These are phyloP conservation scores for Lottia scabra DNA, from an alignment of 2,888 invertebrate species.

Conservation along the genomic window DNA sequence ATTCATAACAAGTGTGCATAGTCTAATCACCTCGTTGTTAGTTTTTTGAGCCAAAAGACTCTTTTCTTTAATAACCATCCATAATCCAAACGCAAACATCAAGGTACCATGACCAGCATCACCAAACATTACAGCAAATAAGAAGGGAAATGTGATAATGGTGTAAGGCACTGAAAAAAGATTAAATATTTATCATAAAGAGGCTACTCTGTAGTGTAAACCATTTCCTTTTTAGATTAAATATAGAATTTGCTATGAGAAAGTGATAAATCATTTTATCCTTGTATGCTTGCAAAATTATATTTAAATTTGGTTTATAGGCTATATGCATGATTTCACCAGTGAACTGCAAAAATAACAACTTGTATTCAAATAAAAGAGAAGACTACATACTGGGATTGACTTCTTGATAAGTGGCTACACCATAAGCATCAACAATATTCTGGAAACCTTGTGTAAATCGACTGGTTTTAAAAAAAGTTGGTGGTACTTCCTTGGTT, in stretches of 20 bases:
- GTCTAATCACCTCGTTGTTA: conserved; percentile 81
- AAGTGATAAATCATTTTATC: too few species aligned
- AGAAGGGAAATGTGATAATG: conserved; percentile 96
- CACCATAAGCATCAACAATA: conserved; percentile 95
- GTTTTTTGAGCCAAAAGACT: conserved; percentile 87
- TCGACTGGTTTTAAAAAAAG: conserved; percentile 95
- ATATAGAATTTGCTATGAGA: too few species aligned
- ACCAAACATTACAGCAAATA: conserved; percentile 99
- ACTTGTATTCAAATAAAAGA: neutral
- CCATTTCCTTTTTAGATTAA: too few species aligned
- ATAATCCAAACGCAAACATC: conserved; percentile 91
- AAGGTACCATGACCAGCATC: conserved; percentile 94
- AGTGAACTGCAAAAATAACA: neutral
- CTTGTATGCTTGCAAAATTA: too few species aligned
- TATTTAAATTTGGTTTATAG: too few species aligned
- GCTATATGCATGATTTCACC: neutral
- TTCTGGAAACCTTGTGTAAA: conserved; percentile 95
- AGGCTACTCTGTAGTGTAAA: too few species aligned
- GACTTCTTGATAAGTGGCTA: conserved; percentile 94
- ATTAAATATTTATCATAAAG: too few species aligned
- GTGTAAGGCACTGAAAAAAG: conserved; percentile 85
- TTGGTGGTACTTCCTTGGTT: conserved; percentile 86
- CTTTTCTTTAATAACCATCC: conserved; percentile 96
- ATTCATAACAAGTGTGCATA: too few species aligned
- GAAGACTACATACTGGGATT: conserved; percentile 82